Evolutionary conservation across 2,888 invertebrate species (phyloP), one percentile per base, ranked within the genome.

Genomic region (Zootermopsis nevadensis): DNA sequence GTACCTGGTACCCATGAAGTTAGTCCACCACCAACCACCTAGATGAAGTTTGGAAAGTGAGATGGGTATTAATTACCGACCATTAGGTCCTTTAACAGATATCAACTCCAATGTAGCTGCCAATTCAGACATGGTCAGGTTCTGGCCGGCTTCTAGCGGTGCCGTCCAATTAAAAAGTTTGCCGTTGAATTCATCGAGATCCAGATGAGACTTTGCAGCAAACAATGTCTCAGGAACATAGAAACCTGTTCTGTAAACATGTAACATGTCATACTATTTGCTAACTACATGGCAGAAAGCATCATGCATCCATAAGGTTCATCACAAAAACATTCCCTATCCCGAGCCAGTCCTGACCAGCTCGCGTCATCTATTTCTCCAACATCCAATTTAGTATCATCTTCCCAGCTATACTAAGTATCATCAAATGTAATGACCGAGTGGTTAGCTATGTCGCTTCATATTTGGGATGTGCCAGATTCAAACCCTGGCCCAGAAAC

Each of bases 31-130:
- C 27, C 81, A 83, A 30, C 67, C 31, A 27, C 24, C 33, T 6
- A 33, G 69, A 15, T 30, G 31, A 67, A 27, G 31, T 30, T n/a
- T n/a, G n/a, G n/a, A n/a, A n/a, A n/a, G n/a, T n/a, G n/a, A n/a
- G n/a, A n/a, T 27, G 67, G 80, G 53, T 22, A 42, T 22, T 33
- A 48, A 27, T 81, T 82, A 84, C 84, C 77, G 76, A 90, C 90
- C 89, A 85, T 87, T 86, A 55, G 88, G 85, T 84, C 90, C 90
- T 84, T 87, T 85, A 53, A 86, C 85, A 74, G 89, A 92, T 84
- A 94, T 89, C 15, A 89, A 87, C 84, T 91, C 88, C 38, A 95
- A 90, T 86, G 92, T 93, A 66, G 88, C 88, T 19, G 92, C 92
- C 74, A 94, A 90, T 31, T 87, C 87, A 12, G 91, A 90, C 82